Evolutionary conservation across 2,888 invertebrate species (phyloP), one percentile per base, ranked within the genome.

Genomic region (Opisthograptis luteolata): DNA sequence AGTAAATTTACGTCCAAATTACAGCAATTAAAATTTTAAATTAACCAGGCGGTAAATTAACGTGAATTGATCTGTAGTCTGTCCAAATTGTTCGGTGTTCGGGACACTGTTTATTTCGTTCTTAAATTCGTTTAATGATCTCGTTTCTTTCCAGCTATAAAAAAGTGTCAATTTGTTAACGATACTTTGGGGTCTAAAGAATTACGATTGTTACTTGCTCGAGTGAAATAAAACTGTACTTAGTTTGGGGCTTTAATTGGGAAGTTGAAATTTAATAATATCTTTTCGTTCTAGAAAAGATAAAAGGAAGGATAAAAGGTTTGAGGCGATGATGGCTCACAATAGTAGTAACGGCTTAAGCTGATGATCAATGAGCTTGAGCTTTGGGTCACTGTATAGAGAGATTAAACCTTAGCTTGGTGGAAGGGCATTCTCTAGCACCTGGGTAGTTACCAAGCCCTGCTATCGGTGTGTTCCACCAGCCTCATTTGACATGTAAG

Each of bases 1-100:
- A 48, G 53, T 22, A 44, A 52, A 52, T 49, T 37, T 39, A 71
- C 73, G 57, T 60, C 53, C 62, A 76, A 81, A 80, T 78, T 74
- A 72, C 71, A 49, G 56, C 70, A 69, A 76, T 81, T 79, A 78
- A 81, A 75, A 69, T 73, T 75, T 72, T 62, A 79, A 76, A 74
- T 79, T 77, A 81, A 80, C 76, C 72, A 72, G 56, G 65, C 67
- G 68, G 76, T 81, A 79, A 81, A 82, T 83, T 78, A 70, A 68
- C 62, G 70, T 68, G 59, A 72, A 76, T 71, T 75, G 74, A 77
- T 73, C 71, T 68, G 73, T 77, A 75, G 75, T 77, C 75, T 72
- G 70, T 66, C 58, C 64, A 72, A 74, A 75, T 65, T 62, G 63
- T 64, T 55, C 31, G 25, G 27, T 19, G 37, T 44, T 15, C 27